A percentile compares a stretch with the other conserved stretches of the same genome.
Conservation (phyloP, 30 jellyfish, hydroid and myxozoan genomes). For the Hydractinia echinata region DNA sequence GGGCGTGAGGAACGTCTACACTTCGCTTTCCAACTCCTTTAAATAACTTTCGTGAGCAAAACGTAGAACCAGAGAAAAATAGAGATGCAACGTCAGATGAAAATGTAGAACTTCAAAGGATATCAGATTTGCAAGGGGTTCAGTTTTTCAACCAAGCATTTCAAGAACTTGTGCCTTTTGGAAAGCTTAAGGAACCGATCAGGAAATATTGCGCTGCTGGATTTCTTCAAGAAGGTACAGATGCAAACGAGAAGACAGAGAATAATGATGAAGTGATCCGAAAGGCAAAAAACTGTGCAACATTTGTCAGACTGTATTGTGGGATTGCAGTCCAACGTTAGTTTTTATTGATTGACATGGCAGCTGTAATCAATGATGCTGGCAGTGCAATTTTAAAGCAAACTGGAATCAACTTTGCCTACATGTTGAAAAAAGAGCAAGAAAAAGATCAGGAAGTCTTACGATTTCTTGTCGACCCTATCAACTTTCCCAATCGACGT, state of each 20-base stretch:
- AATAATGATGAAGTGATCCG: background rate
- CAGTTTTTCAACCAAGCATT: background rate
- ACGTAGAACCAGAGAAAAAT: background rate
- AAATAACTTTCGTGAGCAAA: background rate
- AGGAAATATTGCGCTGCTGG: conserved; percentile 11
- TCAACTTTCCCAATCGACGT: conserved; percentile 5
- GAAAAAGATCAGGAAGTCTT: background rate
- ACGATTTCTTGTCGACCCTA: conserved; percentile 3
- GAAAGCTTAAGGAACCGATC: background rate
- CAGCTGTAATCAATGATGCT: background rate
- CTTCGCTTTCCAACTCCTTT: background rate
- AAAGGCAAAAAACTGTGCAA: background rate
- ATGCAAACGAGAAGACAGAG: background rate
- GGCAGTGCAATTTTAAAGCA: background rate
- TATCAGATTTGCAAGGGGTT: background rate
- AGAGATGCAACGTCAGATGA: too few relatives aligned
- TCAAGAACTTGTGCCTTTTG: conserved; percentile 6
- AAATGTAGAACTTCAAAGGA: background rate
- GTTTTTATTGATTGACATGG: background rate
- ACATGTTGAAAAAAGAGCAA: background rate
- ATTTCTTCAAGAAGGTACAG: background rate
- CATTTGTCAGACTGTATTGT: background rate
- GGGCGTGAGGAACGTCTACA: background rate
- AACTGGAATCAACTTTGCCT: background rate
- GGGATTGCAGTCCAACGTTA: background rate